Evolutionary conservation across 1,140 invertebrate species (phyloP).

Genomic region (Lordiphosa collinella): DNA sequence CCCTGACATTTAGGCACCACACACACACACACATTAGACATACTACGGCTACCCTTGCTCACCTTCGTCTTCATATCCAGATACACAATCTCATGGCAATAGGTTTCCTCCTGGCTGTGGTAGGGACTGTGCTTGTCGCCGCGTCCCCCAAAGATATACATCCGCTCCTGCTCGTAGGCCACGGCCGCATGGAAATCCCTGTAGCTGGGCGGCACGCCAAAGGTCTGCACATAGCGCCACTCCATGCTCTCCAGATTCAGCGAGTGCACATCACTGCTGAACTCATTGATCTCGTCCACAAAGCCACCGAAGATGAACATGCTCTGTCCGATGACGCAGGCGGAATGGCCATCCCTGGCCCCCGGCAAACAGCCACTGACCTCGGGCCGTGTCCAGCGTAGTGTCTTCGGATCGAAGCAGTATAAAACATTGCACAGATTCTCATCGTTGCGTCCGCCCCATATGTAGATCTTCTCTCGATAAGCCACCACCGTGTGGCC

Average conservation of each 20-base stretch:
- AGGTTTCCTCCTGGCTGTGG: slow-evolving; percentile 86
- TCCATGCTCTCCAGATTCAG: slow-evolving; percentile 87
- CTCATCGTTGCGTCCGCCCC: slow-evolving; percentile 94
- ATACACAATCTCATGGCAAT: slow-evolving; percentile 88
- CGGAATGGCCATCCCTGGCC: slow-evolving; percentile 93
- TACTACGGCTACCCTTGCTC: no score
- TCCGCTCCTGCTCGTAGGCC: slow-evolving; percentile 84
- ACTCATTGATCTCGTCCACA: slow-evolving; percentile 88
- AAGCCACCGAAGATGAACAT: slow-evolving; percentile 97
- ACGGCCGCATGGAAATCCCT: slow-evolving; percentile 94
- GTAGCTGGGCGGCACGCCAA: slow-evolving; percentile 84
- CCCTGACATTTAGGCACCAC: no score
- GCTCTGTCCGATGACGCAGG: slow-evolving; percentile 87
- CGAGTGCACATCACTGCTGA: slow-evolving; percentile 89
- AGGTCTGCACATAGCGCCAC: slow-evolving; percentile 85
- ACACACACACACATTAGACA: no score
- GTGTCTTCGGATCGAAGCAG: slow-evolving; percentile 87
- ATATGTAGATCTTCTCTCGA: slow-evolving; percentile 88
- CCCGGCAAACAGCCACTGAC: slow-evolving; percentile 86
- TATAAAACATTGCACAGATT: slow-evolving; percentile 89
- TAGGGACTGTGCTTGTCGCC: slow-evolving; percentile 85
- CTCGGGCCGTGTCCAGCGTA: slow-evolving; percentile 84
- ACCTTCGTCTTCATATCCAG: slow-evolving; percentile 86
- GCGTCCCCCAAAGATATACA: slow-evolving; percentile 94
- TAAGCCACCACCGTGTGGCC: slow-evolving; percentile 93